These are phyloP conservation scores for Luperina testacea DNA, from an alignment of 2,888 invertebrate species.

Conservation along the genomic window DNA sequence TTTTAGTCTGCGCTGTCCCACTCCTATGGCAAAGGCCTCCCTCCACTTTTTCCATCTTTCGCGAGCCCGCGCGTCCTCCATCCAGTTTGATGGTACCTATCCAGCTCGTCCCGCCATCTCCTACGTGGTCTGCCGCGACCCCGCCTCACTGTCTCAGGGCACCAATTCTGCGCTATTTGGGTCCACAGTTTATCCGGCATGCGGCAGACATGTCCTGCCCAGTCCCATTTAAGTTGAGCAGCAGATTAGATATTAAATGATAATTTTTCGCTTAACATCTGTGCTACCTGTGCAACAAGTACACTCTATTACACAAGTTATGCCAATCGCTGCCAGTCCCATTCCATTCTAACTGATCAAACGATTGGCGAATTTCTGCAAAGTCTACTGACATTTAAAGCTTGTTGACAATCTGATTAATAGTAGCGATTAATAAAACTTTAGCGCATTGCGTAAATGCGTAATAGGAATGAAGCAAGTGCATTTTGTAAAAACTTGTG, in stretches of 20 bases:
- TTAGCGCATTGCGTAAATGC: constrained; percentile 39
- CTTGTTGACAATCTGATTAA: constrained; percentile 32
- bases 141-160: no score
- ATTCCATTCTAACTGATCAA: constrained; percentile 14
- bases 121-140: no score
- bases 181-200: no score
- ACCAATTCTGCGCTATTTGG: no score
- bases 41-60: no score
- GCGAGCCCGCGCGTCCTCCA: no score
- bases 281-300: constrained; percentile 7
- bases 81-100: no score
- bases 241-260: not conserved
- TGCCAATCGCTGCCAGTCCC: not conserved
- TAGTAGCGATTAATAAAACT: constrained; percentile 27
- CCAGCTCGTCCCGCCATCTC: no score
- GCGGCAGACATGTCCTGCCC: no score
- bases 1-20: no score
- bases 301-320: not conserved
- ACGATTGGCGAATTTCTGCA: constrained; percentile 22
- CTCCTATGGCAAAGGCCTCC: no score
- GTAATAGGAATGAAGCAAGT: constrained; percentile 33
- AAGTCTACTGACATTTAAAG: constrained; percentile 29
- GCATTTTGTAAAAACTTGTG: constrained; percentile 26
- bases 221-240: no score
- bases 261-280: not conserved